phyloP scores from a whole-genome alignment of 2,888 invertebrate genomes.

The Andrena trimmerana region DNA sequence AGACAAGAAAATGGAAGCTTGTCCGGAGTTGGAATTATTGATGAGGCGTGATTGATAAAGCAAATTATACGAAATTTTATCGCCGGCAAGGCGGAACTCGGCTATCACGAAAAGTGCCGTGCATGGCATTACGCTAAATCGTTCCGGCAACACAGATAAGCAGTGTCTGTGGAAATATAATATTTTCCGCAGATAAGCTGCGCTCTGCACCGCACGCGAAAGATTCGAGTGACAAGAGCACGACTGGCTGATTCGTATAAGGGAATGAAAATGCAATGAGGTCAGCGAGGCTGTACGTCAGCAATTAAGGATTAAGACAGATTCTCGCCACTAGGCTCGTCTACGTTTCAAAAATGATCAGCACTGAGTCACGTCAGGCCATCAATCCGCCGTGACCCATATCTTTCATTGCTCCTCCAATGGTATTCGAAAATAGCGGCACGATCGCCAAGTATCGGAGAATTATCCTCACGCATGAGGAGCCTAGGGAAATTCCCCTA shows the following conservation, averaged over 20 bases:
- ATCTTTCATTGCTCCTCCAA: slow-evolving; percentile 18
- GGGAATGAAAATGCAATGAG: slow-evolving; percentile 41
- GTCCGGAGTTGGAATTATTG: too few species aligned
- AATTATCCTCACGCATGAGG: neutral
- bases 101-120: too few species aligned
- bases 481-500: neutral
- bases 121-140: too few species aligned
- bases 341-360: slow-evolving; percentile 18
- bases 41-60: too few species aligned
- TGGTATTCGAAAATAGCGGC: slow-evolving; percentile 1
- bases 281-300: slow-evolving; percentile 26
- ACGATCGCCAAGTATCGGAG: neutral
- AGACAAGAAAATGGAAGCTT: too few species aligned
- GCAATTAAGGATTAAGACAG: slow-evolving; percentile 34
- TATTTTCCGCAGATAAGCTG: neutral
- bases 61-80: too few species aligned
- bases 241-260: neutral
- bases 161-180: neutral
- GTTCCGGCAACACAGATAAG: neutral
- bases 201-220: neutral
- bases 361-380: slow-evolving; percentile 19
- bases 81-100: too few species aligned
- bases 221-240: slow-evolving; percentile 2
- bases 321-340: slow-evolving; percentile 2
- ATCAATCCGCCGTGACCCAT: slow-evolving; percentile 8